Percentiles rank a stretch among this genome's conserved stretches.
These are phyloP conservation scores for Taxidea taxus DNA, from an alignment of 2,113 vertebrate species.

Conservation along the genomic window DNA sequence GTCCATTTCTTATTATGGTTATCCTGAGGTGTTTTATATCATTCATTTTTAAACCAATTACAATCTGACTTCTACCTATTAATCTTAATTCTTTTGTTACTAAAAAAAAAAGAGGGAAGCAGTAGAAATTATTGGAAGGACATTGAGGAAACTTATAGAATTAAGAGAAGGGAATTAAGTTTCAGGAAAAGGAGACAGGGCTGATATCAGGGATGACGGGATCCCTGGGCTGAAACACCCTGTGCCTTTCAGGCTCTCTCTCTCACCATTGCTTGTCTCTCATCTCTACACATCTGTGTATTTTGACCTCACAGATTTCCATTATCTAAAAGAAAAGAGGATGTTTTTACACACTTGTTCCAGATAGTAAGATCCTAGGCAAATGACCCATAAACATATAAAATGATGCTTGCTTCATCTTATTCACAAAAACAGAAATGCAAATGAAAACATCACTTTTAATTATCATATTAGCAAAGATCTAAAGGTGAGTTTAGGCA, in stretches of 20 bases:
- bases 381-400: not conserved
- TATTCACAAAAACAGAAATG: conserved; percentile 1
- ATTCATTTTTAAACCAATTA: conserved; percentile 59
- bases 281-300: not conserved
- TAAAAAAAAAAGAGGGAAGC: not conserved
- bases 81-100: conserved; percentile 49
- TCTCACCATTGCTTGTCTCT: not conserved
- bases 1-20: conserved; percentile 47
- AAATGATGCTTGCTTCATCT: not conserved
- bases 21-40: conserved; percentile 53
- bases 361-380: not conserved
- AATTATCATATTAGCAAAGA: not conserved
- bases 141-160: not conserved
- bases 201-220: not conserved
- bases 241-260: not conserved
- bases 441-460: not conserved
- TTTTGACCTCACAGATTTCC: not conserved
- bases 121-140: conserved; percentile 9
- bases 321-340: not conserved
- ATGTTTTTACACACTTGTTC: not conserved
- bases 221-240: not conserved
- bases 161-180: not conserved
- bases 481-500: not conserved
- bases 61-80: conserved; percentile 13
- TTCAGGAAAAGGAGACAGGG: not conserved